phyloP scores from a whole-genome alignment of 1,140 invertebrate genomes.

The Drosophila teissieri region DNA sequence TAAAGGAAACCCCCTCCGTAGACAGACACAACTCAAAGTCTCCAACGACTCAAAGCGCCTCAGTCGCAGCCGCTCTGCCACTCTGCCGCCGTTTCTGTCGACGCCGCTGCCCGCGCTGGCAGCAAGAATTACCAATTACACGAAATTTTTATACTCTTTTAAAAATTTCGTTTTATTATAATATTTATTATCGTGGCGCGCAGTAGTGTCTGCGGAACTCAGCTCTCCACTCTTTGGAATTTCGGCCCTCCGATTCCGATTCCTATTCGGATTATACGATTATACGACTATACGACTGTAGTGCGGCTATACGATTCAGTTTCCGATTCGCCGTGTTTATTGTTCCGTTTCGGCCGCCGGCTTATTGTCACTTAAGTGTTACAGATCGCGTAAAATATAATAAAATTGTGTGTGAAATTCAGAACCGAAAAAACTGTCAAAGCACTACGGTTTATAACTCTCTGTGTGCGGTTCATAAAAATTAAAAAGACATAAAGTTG shows the following conservation, averaged over 20 bases:
- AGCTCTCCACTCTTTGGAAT: slow-evolving; percentile 55
- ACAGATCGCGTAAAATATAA: slow-evolving; percentile 63
- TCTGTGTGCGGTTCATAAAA: slow-evolving; percentile 64
- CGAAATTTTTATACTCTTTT: slow-evolving; percentile 85
- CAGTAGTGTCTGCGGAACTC: slow-evolving; percentile 84
- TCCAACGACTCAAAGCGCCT: slow-evolving; percentile 51
- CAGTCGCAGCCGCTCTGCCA: slow-evolving; percentile 27
- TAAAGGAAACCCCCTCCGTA: slow-evolving; percentile 40
- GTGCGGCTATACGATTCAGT: slow-evolving; percentile 22
- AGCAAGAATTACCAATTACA: slow-evolving; percentile 85
- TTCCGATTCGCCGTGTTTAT: slow-evolving; percentile 62
- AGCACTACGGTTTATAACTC: slow-evolving; percentile 41
- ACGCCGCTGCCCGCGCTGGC: slow-evolving; percentile 61
- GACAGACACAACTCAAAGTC: slow-evolving; percentile 67
- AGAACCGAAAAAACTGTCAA: slow-evolving; percentile 39
- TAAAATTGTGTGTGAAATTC: slow-evolving; percentile 29
- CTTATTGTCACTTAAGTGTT: slow-evolving; percentile 84
- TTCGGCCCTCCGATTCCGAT: slow-evolving; percentile 49
- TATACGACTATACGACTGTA: slow-evolving; percentile 24
- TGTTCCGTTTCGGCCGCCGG: slow-evolving; percentile 62
- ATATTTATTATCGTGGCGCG: slow-evolving; percentile 85
- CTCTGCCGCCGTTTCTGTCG: slow-evolving; percentile 36
- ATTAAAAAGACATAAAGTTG: slow-evolving; percentile 81
- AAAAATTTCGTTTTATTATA: slow-evolving; percentile 85
- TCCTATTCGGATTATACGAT: slow-evolving; percentile 39